Conservation (phyloP, 2,797 vertebrate genomes). For the Rhinophrynus dorsalis region DNA sequence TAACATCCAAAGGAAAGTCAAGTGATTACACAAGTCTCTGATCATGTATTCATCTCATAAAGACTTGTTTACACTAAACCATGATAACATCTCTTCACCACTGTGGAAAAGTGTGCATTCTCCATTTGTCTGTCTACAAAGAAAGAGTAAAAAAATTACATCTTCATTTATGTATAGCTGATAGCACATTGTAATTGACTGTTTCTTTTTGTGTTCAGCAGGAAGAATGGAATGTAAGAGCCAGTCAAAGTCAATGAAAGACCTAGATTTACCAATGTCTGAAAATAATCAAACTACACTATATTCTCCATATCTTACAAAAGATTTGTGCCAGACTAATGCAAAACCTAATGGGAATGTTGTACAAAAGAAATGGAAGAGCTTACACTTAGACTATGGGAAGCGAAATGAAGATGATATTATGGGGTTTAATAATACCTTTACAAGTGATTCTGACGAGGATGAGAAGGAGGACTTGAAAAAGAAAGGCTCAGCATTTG, state of each 20-base stretch:
- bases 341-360: neutral
- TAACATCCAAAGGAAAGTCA: too few relatives aligned
- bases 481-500: constrained; percentile 42
- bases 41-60: constrained; percentile 77
- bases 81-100: constrained; percentile 79
- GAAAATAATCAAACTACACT: constrained; percentile 53
- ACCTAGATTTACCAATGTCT: constrained; percentile 32
- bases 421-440: constrained; percentile 42
- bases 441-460: constrained; percentile 34
- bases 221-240: constrained; percentile 51
- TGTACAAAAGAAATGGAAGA: constrained; percentile 49
- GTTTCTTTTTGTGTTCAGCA: constrained; percentile 59
- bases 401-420: constrained; percentile 43
- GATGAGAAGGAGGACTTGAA: neutral
- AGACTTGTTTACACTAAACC: constrained; percentile 71
- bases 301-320: constrained; percentile 43
- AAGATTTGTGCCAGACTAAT: constrained; percentile 43
- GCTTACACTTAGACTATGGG: constrained; percentile 18
- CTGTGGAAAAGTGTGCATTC: constrained; percentile 75
- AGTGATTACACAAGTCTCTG: constrained; percentile 65
- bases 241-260: constrained; percentile 50
- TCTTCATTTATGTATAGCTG: constrained; percentile 33
- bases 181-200: constrained; percentile 6
- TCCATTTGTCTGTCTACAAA: constrained; percentile 87
- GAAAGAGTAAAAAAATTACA: constrained; percentile 46